Evolutionary conservation across 2,797 vertebrate genomes (phyloP).

Genomic region (Menidia menidia): DNA sequence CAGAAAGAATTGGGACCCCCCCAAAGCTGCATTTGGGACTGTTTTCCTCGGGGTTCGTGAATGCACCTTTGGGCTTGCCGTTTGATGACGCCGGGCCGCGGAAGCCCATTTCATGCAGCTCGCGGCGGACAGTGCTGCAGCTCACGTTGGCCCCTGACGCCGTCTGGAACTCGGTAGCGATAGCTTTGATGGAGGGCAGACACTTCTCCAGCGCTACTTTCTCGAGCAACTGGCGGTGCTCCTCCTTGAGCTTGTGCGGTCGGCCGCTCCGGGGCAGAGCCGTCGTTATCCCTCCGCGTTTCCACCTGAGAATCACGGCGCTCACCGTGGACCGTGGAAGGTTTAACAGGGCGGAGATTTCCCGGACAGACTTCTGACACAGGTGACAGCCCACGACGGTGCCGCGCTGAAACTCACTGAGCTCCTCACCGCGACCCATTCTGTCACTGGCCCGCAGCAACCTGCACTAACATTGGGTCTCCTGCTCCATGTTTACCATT

Average conservation of each 20-base stretch:
- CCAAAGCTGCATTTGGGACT: neutral
- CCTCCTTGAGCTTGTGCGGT: constrained; percentile 64
- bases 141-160: constrained; percentile 58
- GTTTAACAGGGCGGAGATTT: constrained; percentile 51
- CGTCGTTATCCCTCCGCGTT: constrained; percentile 57
- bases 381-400: constrained; percentile 63
- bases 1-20: constrained; percentile 11
- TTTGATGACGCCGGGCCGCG: constrained; percentile 52
- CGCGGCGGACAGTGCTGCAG: constrained; percentile 54
- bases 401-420: constrained; percentile 67
- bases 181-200: constrained; percentile 49
- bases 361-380: constrained; percentile 54
- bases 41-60: neutral
- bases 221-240: constrained; percentile 57
- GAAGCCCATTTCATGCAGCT: constrained; percentile 66
- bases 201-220: constrained; percentile 38
- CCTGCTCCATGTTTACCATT: neutral
- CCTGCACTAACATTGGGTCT: neutral
- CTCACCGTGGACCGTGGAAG: constrained; percentile 64
- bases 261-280: constrained; percentile 64
- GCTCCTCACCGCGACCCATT: constrained; percentile 62
- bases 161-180: constrained; percentile 57
- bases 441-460: neutral
- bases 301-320: constrained; percentile 62
- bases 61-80: constrained; percentile 44